Evolutionary conservation across 2,113 vertebrate species (phyloP).

Genomic region (Callorhinus ursinus): DNA sequence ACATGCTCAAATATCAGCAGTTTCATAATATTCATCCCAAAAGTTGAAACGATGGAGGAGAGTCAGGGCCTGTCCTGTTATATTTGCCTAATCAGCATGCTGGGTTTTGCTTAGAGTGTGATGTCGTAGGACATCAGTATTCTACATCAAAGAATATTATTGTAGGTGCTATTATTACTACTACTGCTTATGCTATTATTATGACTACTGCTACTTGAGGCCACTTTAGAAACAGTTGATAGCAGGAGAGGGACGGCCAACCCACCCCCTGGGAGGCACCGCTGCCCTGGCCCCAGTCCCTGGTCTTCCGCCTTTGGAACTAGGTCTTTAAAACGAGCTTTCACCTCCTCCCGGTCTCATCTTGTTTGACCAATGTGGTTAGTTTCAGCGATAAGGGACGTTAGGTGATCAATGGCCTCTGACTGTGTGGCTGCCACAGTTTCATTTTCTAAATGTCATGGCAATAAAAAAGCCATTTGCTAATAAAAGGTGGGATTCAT

Average conservation of each 20-base stretch:
- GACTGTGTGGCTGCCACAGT: background rate
- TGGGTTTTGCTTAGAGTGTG: background rate
- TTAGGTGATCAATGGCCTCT: background rate
- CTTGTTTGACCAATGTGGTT: background rate
- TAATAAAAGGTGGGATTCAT: background rate
- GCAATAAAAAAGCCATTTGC: constrained; percentile 1
- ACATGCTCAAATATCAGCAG: background rate
- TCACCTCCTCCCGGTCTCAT: background rate
- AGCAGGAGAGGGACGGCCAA: background rate
- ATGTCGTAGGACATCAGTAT: background rate
- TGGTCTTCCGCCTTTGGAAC: background rate
- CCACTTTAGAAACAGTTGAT: background rate
- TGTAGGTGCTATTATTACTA: background rate
- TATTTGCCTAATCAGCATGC: background rate
- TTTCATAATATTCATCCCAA: background rate
- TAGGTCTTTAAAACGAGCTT: background rate
- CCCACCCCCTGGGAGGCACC: too few relatives aligned
- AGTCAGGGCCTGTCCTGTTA: background rate
- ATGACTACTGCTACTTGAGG: background rate
- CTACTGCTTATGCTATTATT: background rate
- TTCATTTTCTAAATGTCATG: constrained; percentile 28
- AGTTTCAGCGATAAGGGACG: constrained; percentile 14
- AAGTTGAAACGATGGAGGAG: background rate
- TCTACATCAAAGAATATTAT: background rate
- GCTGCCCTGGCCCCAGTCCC: too few relatives aligned